A percentile compares a stretch with the other conserved stretches of the same genome.
phyloP scores from a whole-genome alignment of 2,888 invertebrate species.

The Poecilobothrus nobilitatus region DNA sequence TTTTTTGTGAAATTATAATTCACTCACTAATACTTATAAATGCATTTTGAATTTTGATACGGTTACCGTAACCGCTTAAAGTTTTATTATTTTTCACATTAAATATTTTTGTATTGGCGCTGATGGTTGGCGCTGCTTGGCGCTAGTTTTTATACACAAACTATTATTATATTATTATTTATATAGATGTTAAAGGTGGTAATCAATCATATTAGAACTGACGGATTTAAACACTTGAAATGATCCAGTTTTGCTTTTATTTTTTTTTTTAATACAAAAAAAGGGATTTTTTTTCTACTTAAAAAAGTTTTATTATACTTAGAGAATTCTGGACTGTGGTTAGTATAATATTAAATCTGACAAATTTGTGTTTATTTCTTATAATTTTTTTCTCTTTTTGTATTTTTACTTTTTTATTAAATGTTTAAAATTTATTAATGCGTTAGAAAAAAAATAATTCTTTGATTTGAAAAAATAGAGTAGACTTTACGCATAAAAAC shows the following conservation, averaged over 20 bases:
- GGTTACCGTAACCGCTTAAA: background rate
- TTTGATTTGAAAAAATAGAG: too few relatives aligned
- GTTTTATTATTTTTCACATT: background rate
- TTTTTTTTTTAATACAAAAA: too few relatives aligned
- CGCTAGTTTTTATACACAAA: background rate
- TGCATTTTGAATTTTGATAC: background rate
- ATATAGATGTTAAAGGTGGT: conserved; percentile 6
- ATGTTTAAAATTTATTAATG: too few relatives aligned
- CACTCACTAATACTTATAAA: background rate
- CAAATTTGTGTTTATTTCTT: background rate
- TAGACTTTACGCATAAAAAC: too few relatives aligned
- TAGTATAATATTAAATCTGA: background rate
- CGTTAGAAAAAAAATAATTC: too few relatives aligned
- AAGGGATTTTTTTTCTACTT: background rate
- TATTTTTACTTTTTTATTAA: too few relatives aligned
- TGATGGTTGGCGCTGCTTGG: background rate
- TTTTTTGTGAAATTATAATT: background rate
- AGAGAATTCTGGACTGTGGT: background rate
- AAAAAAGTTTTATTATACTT: background rate
- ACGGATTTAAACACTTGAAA: background rate
- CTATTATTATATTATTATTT: background rate
- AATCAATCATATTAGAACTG: conserved; percentile 6
- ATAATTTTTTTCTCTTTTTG: background rate
- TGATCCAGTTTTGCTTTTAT: background rate
- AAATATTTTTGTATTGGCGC: background rate